Percentiles rank a stretch among this genome's conserved stretches.
These are phyloP conservation scores for Megaceryle alcyon DNA, from an alignment of 2,797 vertebrate species.

Conservation along the genomic window DNA sequence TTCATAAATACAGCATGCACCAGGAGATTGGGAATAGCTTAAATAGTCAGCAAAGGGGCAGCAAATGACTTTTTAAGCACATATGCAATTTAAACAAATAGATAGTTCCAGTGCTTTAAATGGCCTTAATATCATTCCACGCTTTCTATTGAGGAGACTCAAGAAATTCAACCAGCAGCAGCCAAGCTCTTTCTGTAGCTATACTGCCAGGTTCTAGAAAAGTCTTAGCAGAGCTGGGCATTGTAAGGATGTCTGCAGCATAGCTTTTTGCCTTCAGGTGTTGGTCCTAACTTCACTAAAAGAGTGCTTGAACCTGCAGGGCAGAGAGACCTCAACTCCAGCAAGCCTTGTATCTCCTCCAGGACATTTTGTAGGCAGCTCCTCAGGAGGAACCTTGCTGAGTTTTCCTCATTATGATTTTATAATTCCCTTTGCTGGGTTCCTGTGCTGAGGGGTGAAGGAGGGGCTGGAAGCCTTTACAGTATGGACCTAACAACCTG, in stretches of 20 bases:
- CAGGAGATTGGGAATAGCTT: background rate
- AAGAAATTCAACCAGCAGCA: background rate
- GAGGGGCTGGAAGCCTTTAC: background rate
- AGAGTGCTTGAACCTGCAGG: background rate
- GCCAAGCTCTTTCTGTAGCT: background rate
- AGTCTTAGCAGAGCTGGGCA: background rate
- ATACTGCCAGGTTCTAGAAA: background rate
- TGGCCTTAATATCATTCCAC: background rate
- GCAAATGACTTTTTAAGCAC: background rate
- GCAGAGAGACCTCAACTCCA: background rate
- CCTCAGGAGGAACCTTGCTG: background rate
- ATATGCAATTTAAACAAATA: background rate
- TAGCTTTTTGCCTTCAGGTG: background rate
- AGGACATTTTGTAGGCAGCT: background rate
- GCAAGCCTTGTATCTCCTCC: background rate
- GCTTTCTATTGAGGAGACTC: background rate
- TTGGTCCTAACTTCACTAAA: background rate
- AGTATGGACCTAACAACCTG: background rate
- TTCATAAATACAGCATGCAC: background rate
- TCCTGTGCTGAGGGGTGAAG: background rate
- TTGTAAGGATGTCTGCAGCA: background rate
- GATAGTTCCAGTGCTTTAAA: background rate
- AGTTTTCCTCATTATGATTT: conserved; percentile 38
- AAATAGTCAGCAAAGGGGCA: background rate
- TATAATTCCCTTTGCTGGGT: conserved; percentile 15